phyloP scores from a whole-genome alignment of 2,113 vertebrate species.

The Pao palembangensis region DNA sequence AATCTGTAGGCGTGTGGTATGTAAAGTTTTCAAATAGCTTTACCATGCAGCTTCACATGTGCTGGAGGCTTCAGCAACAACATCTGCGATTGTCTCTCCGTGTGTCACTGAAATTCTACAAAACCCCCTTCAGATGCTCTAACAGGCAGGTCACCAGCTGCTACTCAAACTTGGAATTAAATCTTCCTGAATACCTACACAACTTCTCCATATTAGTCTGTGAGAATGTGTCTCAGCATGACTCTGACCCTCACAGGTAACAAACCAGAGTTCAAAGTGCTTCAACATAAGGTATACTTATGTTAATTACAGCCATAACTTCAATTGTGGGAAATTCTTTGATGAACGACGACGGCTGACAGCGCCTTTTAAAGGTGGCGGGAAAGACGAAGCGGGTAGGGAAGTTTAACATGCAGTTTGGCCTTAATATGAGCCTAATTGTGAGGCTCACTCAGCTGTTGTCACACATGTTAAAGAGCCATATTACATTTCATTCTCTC shows the following conservation, averaged over 20 bases:
- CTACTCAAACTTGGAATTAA: constrained; percentile 37
- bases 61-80: constrained; percentile 21
- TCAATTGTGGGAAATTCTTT: constrained; percentile 15
- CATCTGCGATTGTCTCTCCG: constrained; percentile 5
- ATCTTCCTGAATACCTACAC: constrained; percentile 31
- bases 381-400: neutral
- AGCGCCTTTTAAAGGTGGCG: neutral
- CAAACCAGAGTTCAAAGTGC: constrained; percentile 16
- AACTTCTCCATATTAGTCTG: constrained; percentile 10
- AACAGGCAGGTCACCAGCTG: constrained; percentile 24
- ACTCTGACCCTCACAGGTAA: constrained; percentile 6
- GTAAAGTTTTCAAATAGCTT: constrained; percentile 11
- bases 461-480: constrained; percentile 34
- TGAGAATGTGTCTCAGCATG: constrained; percentile 35
- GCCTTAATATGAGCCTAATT: constrained; percentile 13
- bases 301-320: constrained; percentile 26
- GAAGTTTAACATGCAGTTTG: constrained; percentile 9
- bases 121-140: constrained; percentile 14
- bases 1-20: constrained; percentile 21
- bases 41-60: constrained; percentile 18
- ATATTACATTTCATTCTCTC: constrained; percentile 18
- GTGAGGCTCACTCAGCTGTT: constrained; percentile 46
- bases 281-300: constrained; percentile 8
- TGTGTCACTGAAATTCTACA: constrained; percentile 14
- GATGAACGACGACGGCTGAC: neutral